Evolutionary conservation across 2,797 vertebrate species (phyloP), one percentile per base, ranked within the genome.

Genomic region (Catharus ustulatus): DNA sequence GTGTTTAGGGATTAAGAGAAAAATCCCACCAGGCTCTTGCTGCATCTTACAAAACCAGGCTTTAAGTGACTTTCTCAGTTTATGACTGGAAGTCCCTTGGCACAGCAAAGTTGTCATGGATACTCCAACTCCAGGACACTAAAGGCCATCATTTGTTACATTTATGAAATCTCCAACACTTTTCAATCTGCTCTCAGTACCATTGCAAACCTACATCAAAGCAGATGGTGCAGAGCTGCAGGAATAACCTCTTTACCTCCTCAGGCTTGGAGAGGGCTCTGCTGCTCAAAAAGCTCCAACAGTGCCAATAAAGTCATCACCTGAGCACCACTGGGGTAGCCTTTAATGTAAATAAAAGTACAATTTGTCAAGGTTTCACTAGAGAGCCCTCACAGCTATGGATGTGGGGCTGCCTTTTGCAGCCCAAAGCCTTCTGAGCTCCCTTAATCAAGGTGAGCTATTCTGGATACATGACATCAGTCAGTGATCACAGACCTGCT

Each of bases 91-190:
- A 93, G 74, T 87, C 72, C 84, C 49, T 45, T 61, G 84, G 68
- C 72, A 55, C 52, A 77, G 78, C 9, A 2, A 46, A 89, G 94
- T 93, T 95, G 96, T 95, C 94, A 93, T 95, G 96, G 95, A 94
- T 93, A 94, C 95, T 82, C 49, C 78, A 77, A 32, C 78, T 95
- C 67, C 21, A 71, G 75, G 89, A 89, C 75, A 18, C 67, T 64
- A 45, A 78, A 95, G 72, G 71, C 72, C 45, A 40, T 89, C 29
- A 55, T 87, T 89, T 1, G 0, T 82, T 71, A 73, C 67, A 54
- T 89, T 78, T 90, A 24, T 45, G 76, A 79, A 90, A 90, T 61
- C 81, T 73, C 80, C 68, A 79, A 27, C 66, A 5, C 71, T 94
- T 94, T 7, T 48, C 74, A 82, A 63, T 59, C 74, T 71, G 27